Percentiles rank a stretch among this genome's conserved stretches.
Conservation (phyloP, 1,140 invertebrate genomes). For the Platorchestia sp. region DNA sequence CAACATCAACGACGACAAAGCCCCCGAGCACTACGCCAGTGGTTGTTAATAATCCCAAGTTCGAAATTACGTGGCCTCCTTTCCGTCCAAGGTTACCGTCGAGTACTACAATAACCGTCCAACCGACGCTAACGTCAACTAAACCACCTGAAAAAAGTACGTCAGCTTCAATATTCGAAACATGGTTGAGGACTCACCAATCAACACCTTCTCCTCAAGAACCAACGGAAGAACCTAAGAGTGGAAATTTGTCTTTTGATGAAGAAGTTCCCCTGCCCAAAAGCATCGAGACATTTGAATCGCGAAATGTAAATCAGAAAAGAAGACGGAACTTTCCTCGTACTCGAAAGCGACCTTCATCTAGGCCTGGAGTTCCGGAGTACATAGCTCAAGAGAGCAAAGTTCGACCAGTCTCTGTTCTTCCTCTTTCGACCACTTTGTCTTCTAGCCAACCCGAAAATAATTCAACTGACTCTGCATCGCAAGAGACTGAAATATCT, state of each 20-base stretch:
- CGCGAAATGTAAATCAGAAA: neutral
- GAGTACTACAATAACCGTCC: neutral
- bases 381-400: slow-evolving; percentile 12
- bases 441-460: neutral
- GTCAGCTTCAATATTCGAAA: slow-evolving; percentile 4
- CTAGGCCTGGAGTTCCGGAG: slow-evolving; percentile 6
- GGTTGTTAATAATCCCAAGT: neutral
- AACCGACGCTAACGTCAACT: slow-evolving; percentile 24
- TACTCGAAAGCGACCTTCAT: neutral
- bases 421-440: neutral
- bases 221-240: neutral
- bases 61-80: neutral
- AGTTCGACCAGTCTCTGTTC: neutral
- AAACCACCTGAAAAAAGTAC: neutral
- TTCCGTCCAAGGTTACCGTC: neutral
- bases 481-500: neutral
- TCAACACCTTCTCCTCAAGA: neutral
- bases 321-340: neutral
- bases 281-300: neutral
- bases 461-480: neutral
- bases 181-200: slow-evolving; percentile 18
- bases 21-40: neutral
- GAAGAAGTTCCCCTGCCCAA: neutral
- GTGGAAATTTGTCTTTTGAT: neutral
- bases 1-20: neutral